Evolutionary conservation across 2,797 vertebrate species (phyloP).

Genomic region (Helicolenus hilgendorfi): DNA sequence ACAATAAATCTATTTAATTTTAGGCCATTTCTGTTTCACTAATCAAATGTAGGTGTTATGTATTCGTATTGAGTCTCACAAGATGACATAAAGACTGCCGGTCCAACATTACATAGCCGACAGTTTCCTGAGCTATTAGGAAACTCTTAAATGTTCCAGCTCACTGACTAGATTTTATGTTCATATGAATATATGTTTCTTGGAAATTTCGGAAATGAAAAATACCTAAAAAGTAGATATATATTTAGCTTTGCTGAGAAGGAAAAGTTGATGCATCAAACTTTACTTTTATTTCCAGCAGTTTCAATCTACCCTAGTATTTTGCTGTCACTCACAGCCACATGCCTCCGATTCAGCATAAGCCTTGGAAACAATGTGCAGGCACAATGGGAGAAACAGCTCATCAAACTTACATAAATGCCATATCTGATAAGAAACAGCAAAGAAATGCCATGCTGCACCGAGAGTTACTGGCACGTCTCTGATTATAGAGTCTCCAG

Average conservation of each 20-base stretch:
- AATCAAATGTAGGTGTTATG: neutral
- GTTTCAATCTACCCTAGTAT: neutral
- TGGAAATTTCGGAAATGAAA: neutral
- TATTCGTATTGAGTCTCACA: neutral
- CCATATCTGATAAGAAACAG: slow-evolving; percentile 34
- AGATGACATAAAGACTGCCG: neutral
- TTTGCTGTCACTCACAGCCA: neutral
- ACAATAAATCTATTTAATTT: neutral
- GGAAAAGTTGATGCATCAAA: neutral
- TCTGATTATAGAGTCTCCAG: slow-evolving; percentile 14
- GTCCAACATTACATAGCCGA: neutral
- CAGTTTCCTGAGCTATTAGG: neutral
- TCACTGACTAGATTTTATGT: neutral
- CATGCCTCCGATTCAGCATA: neutral
- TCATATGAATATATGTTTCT: neutral
- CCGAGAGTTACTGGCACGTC: neutral
- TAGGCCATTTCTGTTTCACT: neutral
- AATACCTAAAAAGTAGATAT: neutral
- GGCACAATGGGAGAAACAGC: slow-evolving; percentile 4
- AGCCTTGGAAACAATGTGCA: neutral
- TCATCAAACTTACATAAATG: slow-evolving; percentile 50
- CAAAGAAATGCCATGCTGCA: slow-evolving; percentile 12
- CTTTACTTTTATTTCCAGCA: neutral
- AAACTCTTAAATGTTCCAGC: neutral
- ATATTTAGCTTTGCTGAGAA: neutral